Evolutionary conservation across 1,140 invertebrate genomes (phyloP).

Genomic region (Bombus balteatus): DNA sequence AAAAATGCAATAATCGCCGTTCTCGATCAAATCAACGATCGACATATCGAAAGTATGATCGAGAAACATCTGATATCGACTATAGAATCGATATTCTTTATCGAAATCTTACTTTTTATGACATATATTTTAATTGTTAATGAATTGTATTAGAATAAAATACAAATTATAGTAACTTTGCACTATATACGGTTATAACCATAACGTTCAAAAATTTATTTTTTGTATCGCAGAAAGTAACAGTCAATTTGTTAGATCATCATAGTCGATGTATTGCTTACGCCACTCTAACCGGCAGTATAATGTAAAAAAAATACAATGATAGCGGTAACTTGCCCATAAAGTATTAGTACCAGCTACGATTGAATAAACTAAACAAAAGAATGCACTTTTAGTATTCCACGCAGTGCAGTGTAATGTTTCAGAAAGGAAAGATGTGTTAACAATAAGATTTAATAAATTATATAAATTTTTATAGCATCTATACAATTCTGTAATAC

Average conservation of each 20-base stretch:
- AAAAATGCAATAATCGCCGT: too few species aligned
- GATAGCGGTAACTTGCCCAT: constrained; percentile 9
- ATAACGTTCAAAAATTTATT: background rate
- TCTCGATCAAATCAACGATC: too few species aligned
- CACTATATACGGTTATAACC: background rate
- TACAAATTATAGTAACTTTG: background rate
- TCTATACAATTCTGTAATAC: too few species aligned
- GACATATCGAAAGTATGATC: background rate
- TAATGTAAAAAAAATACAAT: background rate
- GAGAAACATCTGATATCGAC: background rate
- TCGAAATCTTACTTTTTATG: background rate
- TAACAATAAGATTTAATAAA: too few species aligned
- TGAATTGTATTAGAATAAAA: background rate
- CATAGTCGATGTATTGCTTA: background rate
- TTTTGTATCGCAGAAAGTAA: background rate
- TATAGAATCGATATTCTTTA: background rate
- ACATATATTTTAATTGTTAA: background rate
- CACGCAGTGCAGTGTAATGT: too few species aligned
- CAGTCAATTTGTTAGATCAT: background rate
- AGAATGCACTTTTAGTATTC: too few species aligned
- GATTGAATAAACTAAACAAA: too few species aligned
- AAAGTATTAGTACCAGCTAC: background rate
- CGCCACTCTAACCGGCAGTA: background rate
- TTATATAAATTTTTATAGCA: too few species aligned
- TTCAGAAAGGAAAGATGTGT: too few species aligned